Evolutionary conservation across 2,797 vertebrate genomes (phyloP), one percentile per base, ranked within the genome.

Genomic region (Echeneis naucrates): DNA sequence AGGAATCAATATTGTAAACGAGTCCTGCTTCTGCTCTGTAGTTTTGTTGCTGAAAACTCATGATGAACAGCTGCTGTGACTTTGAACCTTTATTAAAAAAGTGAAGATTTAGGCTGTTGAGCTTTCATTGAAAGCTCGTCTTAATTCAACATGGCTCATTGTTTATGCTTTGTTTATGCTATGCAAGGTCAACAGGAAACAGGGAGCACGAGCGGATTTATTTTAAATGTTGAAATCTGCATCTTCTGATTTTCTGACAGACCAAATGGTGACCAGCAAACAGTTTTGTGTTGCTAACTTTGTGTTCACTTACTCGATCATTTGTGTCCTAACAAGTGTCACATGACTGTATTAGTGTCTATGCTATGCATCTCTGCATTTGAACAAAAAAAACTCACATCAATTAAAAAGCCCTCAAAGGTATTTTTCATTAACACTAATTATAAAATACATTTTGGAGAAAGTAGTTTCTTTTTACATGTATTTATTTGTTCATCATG

Each of bases 1-100:
- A 32, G 33, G 40, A 54, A 80, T 82, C 57, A 61, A 57, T 84
- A 53, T 21, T 48, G 19, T 27, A 17, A 52, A 52, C 40, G 14
- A 57, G 23, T 27, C 8, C 19, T 9, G 26, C 26, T 67, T 57
- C 75, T 8, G 54, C 19, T 56, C 3, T 10, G 9, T 38, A 58
- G 21, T 64, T 71, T 56, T 57, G 23, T 13, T 21, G 0, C 50
- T 24, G 21, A 53, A 40, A 17, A 44, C n/a, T 33, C 12, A 21
- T 0, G 10, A 8, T 65, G 65, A 23, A 47, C 38, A 52, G 4
- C 30, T 8, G 5, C 47, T 19, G 23, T 42, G 61, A 54, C 26
- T 61, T 65, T 66, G 62, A 75, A 42, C 32, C 4, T 54, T 1
- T n/a, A n/a, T n/a, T n/a, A n/a, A 60, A 54, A 52, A 26, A 59